phyloP scores from a whole-genome alignment of 2,888 invertebrate species.

The Pristionchus mayeri region DNA sequence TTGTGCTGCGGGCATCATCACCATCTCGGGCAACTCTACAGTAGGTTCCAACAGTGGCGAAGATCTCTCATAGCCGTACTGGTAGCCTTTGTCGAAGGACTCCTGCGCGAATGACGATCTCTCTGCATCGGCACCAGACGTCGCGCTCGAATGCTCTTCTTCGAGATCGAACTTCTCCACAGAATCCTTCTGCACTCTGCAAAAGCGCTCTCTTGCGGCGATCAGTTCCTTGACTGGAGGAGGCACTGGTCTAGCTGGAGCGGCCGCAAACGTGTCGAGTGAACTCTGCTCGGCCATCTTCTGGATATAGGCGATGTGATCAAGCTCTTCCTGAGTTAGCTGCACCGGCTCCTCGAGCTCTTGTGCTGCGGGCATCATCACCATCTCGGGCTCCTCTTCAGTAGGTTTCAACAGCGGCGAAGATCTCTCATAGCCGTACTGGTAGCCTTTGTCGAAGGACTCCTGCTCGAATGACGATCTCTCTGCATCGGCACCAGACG shows the following conservation, averaged over 20 bases:
- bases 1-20: not conserved
- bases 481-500: slow-evolving; percentile 17
- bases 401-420: not conserved
- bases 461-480: not conserved
- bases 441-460: not conserved
- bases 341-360: not conserved
- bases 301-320: slow-evolving; percentile 26
- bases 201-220: not conserved
- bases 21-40: not conserved
- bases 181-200: not conserved
- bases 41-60: not conserved
- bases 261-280: not conserved
- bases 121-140: slow-evolving; percentile 11
- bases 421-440: not conserved
- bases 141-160: not conserved
- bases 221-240: not conserved
- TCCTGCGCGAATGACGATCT: not conserved
- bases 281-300: slow-evolving; percentile 23
- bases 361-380: not conserved
- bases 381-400: not conserved
- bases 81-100: not conserved
- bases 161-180: not conserved
- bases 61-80: not conserved
- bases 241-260: not conserved
- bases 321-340: slow-evolving; percentile 22